Base-by-base conservation (phyloP, 1,140 invertebrate species). In the Parapsyche elsis region DNA sequence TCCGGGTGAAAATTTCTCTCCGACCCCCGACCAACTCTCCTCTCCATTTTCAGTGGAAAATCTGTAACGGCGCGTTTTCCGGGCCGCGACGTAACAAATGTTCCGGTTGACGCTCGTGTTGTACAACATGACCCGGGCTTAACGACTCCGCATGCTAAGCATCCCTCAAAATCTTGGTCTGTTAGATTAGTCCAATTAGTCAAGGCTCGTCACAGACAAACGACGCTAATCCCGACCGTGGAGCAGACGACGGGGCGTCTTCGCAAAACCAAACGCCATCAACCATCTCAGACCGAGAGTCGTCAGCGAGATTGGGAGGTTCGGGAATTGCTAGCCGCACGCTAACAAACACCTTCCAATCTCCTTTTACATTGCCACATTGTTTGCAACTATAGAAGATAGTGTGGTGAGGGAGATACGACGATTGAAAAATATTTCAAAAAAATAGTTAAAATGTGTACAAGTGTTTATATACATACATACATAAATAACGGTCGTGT, bases 101-200 rank as follows among this genome's bases (percentile, higher is more conserved):
- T 57, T 57, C 16, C 61, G 76, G 76, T 78, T 53, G 61, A 71
- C 61, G 49, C 30, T 61, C 67, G 75, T 61, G 24, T 76, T 21
- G 12, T 24, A 23, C 57, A 19, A 80, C 70, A 71, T 44, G 44
- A 10, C 19, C 9, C 64, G 44, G 21, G 49, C 73, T 53, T 75
- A 75, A 75, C 73, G 73, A 75, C 73, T 53, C 46, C 16, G 19
- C 73, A 12, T 14, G 16, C 46, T 24, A 14, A 71, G 70, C 26
- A 74, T 80, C 81, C 81, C 79, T 82, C 81, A 82, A 79, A 79
- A 74, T 74, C 46, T 77, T 67, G 49, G 76, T 53, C 53, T 57
- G 24, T 16, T 78, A 82, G 78, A 82, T 82, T 82, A 79, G 81
- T 82, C 76, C 81, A 82, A 82, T 82, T 82, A 82, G 81, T 82